Conservation (phyloP, 2,797 vertebrate species). For the Semotilus atromaculatus region DNA sequence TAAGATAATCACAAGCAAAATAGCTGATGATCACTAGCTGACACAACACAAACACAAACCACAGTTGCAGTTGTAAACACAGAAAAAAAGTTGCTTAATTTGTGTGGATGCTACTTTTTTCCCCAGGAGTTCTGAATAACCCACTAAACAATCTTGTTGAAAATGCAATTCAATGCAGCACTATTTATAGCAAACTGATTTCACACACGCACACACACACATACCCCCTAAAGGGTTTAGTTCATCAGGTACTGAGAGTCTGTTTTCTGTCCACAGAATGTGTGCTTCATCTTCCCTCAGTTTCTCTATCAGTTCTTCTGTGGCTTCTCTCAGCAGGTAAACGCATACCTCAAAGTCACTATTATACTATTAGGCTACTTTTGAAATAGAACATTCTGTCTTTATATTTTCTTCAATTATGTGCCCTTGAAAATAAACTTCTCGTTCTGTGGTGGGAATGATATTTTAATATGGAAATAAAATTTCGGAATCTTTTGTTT, state of each 20-base stretch:
- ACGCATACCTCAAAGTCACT: neutral
- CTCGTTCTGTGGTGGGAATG: neutral
- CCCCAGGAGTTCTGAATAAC: conserved; percentile 9
- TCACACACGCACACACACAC: conserved; percentile 11
- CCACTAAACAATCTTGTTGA: neutral
- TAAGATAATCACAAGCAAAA: conserved; percentile 5
- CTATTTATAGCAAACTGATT: conserved; percentile 54
- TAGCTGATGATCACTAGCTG: conserved; percentile 7
- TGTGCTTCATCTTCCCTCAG: conserved; percentile 98
- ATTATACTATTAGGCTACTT: neutral
- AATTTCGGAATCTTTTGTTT: neutral
- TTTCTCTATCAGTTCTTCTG: conserved; percentile 99
- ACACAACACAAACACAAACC: conserved; percentile 1
- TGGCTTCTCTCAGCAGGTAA: conserved; percentile 97
- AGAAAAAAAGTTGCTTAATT: neutral
- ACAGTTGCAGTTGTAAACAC: neutral
- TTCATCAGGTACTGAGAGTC: conserved; percentile 36
- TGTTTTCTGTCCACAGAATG: conserved; percentile 82
- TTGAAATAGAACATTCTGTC: neutral
- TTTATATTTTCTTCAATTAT: neutral
- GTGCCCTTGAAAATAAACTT: neutral
- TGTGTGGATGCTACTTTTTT: conserved; percentile 10
- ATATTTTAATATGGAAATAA: neutral
- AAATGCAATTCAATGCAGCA: neutral
- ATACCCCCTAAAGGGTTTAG: neutral